phyloP scores from a whole-genome alignment of 2,888 invertebrate genomes.

The Lamproptera curius region DNA sequence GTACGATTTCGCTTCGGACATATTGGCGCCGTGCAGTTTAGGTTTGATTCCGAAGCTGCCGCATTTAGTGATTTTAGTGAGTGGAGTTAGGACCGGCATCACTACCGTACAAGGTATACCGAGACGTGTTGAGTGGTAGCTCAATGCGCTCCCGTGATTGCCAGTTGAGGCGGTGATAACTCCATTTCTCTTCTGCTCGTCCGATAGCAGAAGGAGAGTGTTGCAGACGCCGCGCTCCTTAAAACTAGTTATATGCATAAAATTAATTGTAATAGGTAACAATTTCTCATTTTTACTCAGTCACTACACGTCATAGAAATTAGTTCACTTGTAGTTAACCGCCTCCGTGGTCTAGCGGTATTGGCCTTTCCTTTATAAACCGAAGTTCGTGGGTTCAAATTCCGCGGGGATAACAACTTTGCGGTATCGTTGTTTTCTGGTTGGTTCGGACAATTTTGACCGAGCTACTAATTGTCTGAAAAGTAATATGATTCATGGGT shows the following conservation, averaged over 20 bases:
- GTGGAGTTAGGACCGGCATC: slow-evolving; percentile 92
- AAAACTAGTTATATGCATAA: slow-evolving; percentile 82
- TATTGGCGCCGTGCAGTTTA: slow-evolving; percentile 85
- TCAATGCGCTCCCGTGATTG: slow-evolving; percentile 90
- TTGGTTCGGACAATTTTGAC: too few species aligned
- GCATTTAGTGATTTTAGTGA: slow-evolving; percentile 93
- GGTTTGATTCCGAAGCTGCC: slow-evolving; percentile 88
- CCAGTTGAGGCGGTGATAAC: slow-evolving; percentile 94
- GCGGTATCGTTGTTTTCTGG: too few species aligned
- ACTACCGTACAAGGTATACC: slow-evolving; percentile 81
- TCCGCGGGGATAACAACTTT: too few species aligned
- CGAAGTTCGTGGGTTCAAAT: too few species aligned
- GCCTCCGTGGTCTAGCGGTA: too few species aligned
- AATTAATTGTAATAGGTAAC: too few species aligned
- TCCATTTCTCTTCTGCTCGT: slow-evolving; percentile 85
- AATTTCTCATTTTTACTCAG: too few species aligned
- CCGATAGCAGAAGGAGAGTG: slow-evolving; percentile 83
- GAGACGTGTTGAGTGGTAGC: slow-evolving; percentile 84
- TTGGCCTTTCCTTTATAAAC: too few species aligned
- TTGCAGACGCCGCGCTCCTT: slow-evolving; percentile 96
- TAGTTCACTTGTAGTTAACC: too few species aligned
- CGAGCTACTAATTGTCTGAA: too few species aligned
- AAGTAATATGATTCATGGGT: too few species aligned
- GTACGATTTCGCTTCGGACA: slow-evolving; percentile 86
- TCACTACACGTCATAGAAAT: too few species aligned